Base-by-base conservation (phyloP, 1,140 invertebrate species). In the Meloidogyne hapla region DNA sequence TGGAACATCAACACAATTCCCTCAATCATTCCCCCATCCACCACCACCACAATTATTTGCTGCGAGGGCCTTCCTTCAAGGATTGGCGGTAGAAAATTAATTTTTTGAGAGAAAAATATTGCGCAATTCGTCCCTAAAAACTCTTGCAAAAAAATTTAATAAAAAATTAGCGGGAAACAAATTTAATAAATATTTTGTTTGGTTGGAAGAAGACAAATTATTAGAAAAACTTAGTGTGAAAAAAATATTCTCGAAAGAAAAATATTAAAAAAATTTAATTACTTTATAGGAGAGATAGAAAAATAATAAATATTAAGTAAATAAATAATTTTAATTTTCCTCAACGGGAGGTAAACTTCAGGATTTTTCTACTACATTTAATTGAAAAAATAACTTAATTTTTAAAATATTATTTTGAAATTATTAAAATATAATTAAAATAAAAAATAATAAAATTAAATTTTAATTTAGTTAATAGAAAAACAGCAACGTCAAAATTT, bases 81-180 rank as follows among this genome's bases (percentile, higher is more conserved):
- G 70, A 63, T 62, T 73, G 42, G 70, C 40, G 70, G 70, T 73
- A 25, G 26, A 33, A 23, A 33, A 69, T 38, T 68, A 33, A 23
- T 25, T 69, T 33, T 48, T 45, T 40, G 2, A 26, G 12, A 28
- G n/a, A n/a, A n/a, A 70, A 18, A 70, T 25, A 70, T 70, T 70
- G 68, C 68, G 68, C 68, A 70, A 70, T 70, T 70, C 38, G 38
- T 40, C 68, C 71, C 40, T 25, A n/a, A n/a, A n/a, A n/a, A n/a
- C n/a, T n/a, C n/a, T n/a, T n/a, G n/a, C n/a, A 28, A 73, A 66
- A 6, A 65, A 12, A 13, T 64, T 33, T 66, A 38, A 63, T 74
- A 26, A 18, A 21, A 25, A 38, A 66, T 65, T 74, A 33, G 65
- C 69, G 69, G 40, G 40, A 56, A 45, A 64, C 56, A 40, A 73